Percentiles rank a stretch among this genome's conserved stretches.
phyloP scores from a whole-genome alignment of 2,888 invertebrate genomes.

The Drosophila algonquin region DNA sequence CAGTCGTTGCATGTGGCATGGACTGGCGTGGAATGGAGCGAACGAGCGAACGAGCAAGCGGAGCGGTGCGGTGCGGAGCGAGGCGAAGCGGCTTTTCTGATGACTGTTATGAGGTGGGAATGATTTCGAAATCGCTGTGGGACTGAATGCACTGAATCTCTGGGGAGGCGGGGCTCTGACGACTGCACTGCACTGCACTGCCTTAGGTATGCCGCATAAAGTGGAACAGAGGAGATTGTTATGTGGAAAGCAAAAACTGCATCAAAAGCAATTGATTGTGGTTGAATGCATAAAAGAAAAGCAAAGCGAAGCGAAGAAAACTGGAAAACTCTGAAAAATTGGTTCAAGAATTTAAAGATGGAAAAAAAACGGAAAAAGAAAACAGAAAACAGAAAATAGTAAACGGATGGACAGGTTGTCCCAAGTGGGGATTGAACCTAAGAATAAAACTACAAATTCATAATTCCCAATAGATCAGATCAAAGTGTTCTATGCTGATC shows the following conservation, averaged over 20 bases:
- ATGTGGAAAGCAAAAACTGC: constrained; percentile 21
- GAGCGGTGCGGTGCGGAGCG: neutral
- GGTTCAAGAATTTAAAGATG: constrained; percentile 21
- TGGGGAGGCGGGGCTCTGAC: constrained; percentile 38
- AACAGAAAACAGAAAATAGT: neutral
- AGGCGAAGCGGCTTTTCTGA: constrained; percentile 30
- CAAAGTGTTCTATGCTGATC: neutral
- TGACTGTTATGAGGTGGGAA: constrained; percentile 56
- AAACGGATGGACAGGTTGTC: neutral
- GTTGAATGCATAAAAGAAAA: constrained; percentile 25
- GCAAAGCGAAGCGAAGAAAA: neutral
- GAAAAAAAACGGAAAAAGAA: neutral
- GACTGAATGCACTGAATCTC: constrained; percentile 62
- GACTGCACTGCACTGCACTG: constrained; percentile 24
- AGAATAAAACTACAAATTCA: neutral
- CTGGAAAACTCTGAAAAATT: constrained; percentile 20
- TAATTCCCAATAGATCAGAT: neutral
- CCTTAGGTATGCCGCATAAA: constrained; percentile 45
- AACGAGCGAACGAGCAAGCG: constrained; percentile 4
- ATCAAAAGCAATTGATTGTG: constrained; percentile 37
- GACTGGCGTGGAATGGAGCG: constrained; percentile 15
- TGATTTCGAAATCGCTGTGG: constrained; percentile 73
- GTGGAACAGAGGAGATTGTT: constrained; percentile 50
- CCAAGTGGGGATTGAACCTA: neutral
- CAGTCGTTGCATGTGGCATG: constrained; percentile 41